Conservation (phyloP, 2,797 vertebrate genomes). For the Cheirogaleus major region DNA sequence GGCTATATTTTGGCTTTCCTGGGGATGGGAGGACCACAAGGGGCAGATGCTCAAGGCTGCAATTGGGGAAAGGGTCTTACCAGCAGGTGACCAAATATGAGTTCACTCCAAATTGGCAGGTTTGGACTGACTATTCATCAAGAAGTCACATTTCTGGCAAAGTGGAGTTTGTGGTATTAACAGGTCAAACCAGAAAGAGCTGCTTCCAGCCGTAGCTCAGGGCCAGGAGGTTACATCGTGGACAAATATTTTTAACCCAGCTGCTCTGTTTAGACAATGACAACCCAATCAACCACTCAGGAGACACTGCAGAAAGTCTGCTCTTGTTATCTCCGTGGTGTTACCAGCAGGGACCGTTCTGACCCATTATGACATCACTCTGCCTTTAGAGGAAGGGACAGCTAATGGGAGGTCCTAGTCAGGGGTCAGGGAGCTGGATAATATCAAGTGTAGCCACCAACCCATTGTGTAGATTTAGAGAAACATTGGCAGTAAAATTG, state of each 20-base stretch:
- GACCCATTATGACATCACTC: neutral
- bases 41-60: neutral
- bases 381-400: neutral
- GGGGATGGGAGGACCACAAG: neutral
- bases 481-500: neutral
- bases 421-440: neutral
- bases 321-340: neutral
- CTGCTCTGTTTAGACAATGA: neutral
- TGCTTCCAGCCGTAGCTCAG: conserved; percentile 36
- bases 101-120: conserved; percentile 15
- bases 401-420: neutral
- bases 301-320: neutral
- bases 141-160: conserved; percentile 65
- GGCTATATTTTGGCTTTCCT: neutral
- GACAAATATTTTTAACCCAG: conserved; percentile 17
- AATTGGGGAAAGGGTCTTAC: conserved; percentile 52
- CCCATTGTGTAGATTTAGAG: neutral
- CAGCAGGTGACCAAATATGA: neutral
- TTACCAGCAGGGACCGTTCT: neutral
- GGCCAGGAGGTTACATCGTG: neutral
- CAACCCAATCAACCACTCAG: neutral
- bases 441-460: neutral
- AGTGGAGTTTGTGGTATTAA: conserved; percentile 13
- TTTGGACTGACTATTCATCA: conserved; percentile 50
- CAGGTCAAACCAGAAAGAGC: conserved; percentile 33